Evolutionary conservation across 53 echinoderm and acorn worm species (phyloP).

Genomic region (Apostichopus leukothele): DNA sequence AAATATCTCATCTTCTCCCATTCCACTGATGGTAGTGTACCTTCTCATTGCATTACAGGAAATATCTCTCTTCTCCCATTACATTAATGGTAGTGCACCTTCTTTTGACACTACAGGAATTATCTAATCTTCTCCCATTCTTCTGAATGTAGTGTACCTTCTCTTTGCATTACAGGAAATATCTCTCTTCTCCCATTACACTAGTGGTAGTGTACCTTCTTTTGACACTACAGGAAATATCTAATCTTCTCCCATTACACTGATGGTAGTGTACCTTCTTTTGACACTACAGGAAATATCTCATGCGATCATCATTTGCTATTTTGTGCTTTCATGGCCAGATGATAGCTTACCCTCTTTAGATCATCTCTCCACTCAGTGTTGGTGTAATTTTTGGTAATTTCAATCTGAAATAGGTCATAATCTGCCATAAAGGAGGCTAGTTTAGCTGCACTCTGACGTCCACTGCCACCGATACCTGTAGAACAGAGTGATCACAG

Average conservation of each 20-base stretch:
- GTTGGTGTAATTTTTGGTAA: slow-evolving; percentile 93
- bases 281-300: neutral
- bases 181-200: too few species aligned
- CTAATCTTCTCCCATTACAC: too few species aligned
- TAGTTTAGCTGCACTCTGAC: slow-evolving; percentile 96
- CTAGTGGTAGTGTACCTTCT: too few species aligned
- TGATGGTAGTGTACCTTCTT: neutral
- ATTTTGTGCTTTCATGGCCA: neutral
- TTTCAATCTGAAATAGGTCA: slow-evolving; percentile 96
- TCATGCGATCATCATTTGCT: neutral
- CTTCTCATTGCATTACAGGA: too few species aligned
- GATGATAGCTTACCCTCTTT: neutral
- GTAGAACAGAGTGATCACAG: neutral
- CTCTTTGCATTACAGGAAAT: too few species aligned
- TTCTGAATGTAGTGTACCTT: too few species aligned
- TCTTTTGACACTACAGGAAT: too few species aligned
- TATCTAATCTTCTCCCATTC: neutral
- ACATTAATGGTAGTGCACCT: too few species aligned
- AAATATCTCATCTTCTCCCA: neutral
- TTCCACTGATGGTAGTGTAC: too few species aligned
- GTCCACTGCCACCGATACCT: slow-evolving; percentile 99
- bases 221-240: too few species aligned
- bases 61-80: too few species aligned
- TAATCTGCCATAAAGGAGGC: slow-evolving; percentile 97
- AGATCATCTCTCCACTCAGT: slow-evolving; percentile 95